Evolutionary conservation across 2,888 invertebrate species (phyloP).

Genomic region (Ypsolopha scabrella): DNA sequence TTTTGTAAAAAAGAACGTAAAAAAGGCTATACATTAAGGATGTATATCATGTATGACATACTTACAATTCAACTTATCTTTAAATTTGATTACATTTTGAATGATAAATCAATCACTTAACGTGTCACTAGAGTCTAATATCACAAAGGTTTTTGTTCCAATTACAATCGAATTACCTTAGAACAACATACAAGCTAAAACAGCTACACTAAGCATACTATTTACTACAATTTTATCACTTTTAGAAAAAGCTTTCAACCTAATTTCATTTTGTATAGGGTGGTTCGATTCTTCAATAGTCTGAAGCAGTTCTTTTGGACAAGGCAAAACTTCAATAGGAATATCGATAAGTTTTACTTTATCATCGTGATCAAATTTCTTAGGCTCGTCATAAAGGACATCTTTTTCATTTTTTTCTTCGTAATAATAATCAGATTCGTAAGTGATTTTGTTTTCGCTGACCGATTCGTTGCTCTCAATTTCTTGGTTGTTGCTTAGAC

Average conservation of each 20-base stretch:
- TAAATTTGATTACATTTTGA: too few species aligned
- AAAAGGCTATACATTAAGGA: too few species aligned
- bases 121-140: conserved; percentile 31
- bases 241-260: conserved; percentile 51
- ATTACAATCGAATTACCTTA: conserved; percentile 22
- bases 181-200: not conserved
- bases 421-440: conserved; percentile 49
- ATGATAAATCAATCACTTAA: too few species aligned
- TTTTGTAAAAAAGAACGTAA: too few species aligned
- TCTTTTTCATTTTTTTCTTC: conserved; percentile 28
- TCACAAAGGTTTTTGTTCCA: conserved; percentile 50
- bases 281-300: conserved; percentile 55
- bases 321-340: conserved; percentile 51
- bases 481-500: conserved; percentile 33
- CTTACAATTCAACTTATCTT: too few species aligned
- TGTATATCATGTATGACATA: too few species aligned
- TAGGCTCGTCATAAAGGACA: conserved; percentile 16
- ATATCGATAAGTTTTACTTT: conserved; percentile 40
- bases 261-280: conserved; percentile 59
- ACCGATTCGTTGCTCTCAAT: conserved; percentile 36
- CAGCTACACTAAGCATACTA: not conserved
- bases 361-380: conserved; percentile 26
- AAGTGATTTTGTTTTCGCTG: conserved; percentile 15
- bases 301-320: conserved; percentile 57
- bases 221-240: not conserved